phyloP scores from a whole-genome alignment of 1,140 invertebrate species.

The Drosophila bifasciata region DNA sequence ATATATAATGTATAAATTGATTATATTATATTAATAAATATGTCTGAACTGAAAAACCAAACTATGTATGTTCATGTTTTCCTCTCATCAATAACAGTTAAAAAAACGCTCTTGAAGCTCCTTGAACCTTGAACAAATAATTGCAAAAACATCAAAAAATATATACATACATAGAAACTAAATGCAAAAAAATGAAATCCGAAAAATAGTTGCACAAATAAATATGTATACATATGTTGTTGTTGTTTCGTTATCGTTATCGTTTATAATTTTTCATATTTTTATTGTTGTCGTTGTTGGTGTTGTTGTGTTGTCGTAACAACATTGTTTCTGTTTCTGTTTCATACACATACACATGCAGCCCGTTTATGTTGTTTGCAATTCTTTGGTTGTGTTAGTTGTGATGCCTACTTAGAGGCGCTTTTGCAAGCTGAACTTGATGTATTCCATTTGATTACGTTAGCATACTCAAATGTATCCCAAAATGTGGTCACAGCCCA shows the following conservation, averaged over 20 bases:
- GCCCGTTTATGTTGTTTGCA: slow-evolving; percentile 39
- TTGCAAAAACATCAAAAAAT: slow-evolving; percentile 14
- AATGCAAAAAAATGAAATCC: slow-evolving; percentile 44
- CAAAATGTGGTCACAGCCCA: slow-evolving; percentile 35
- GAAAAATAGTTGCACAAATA: slow-evolving; percentile 73
- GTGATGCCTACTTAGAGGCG: slow-evolving; percentile 72
- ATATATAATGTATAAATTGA: too few species aligned
- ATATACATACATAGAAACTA: slow-evolving; percentile 27
- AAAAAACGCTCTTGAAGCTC: slow-evolving; percentile 10
- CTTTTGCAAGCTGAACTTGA: slow-evolving; percentile 68
- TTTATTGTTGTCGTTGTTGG: slow-evolving; percentile 73
- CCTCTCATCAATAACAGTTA: slow-evolving; percentile 1
- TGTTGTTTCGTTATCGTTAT: slow-evolving; percentile 55
- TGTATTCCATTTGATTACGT: slow-evolving; percentile 34
- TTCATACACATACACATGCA: slow-evolving; percentile 49
- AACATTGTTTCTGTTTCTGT: slow-evolving; percentile 53
- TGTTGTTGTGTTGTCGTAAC: slow-evolving; percentile 47
- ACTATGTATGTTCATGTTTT: not conserved
- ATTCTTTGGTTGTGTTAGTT: slow-evolving; percentile 60
- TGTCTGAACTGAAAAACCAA: not conserved
- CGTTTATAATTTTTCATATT: too few species aligned
- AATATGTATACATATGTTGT: slow-evolving; percentile 50
- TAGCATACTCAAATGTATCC: slow-evolving; percentile 46
- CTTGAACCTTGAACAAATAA: slow-evolving; percentile 1
- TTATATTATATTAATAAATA: too few species aligned